These are phyloP conservation scores for Nephrocerus scutellatus DNA, from an alignment of 2,888 invertebrate genomes.

Conservation along the genomic window DNA sequence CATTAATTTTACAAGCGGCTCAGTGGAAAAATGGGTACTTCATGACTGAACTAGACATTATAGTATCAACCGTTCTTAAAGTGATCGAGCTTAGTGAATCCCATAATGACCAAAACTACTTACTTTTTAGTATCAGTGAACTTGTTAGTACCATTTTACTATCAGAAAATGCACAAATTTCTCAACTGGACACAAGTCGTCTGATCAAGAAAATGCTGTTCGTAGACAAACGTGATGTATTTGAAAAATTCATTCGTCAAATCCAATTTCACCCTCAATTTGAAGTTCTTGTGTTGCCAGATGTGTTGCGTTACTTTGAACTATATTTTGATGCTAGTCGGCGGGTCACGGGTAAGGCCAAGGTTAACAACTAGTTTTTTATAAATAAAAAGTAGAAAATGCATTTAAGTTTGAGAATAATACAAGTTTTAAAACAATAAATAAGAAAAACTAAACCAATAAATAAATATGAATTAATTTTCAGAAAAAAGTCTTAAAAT, in stretches of 20 bases:
- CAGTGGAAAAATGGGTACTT: constrained; percentile 60
- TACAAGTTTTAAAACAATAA: no score
- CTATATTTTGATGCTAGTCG: constrained; percentile 53
- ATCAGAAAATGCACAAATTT: constrained; percentile 57
- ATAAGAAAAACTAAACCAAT: no score
- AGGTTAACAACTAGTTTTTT: no score
- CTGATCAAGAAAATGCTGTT: constrained; percentile 59
- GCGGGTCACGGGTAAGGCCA: no score
- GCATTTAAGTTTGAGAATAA: no score
- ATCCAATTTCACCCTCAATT: constrained; percentile 62
- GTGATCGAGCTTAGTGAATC: constrained; percentile 23
- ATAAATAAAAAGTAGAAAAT: no score
- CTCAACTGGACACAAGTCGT: constrained; percentile 67
- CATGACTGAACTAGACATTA: constrained; percentile 53
- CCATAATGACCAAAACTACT: constrained; percentile 1
- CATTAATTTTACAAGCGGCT: constrained; percentile 56
- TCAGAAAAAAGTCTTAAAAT: no score
- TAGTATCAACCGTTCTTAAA: constrained; percentile 52
- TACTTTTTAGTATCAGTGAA: constrained; percentile 41
- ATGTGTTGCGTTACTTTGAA: constrained; percentile 57
- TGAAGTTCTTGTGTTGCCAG: constrained; percentile 65
- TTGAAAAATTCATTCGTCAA: constrained; percentile 60
- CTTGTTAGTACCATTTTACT: constrained; percentile 56
- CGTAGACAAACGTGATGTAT: constrained; percentile 52
- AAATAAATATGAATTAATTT: no score